phyloP scores from a whole-genome alignment of 2,888 invertebrate genomes.

The Sceliomorpha sp. region DNA sequence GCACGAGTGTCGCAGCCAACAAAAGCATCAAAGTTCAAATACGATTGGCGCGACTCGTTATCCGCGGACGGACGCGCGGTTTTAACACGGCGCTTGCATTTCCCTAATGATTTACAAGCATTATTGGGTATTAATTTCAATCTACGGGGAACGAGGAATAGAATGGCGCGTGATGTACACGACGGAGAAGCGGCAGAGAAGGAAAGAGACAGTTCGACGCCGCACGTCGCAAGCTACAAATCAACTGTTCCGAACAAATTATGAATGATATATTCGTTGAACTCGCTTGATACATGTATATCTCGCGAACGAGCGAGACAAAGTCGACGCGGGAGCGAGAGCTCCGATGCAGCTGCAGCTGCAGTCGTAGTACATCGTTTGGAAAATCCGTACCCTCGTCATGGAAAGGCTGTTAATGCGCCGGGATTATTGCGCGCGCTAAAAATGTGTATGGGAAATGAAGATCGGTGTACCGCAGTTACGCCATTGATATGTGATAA shows the following conservation, averaged over 20 bases:
- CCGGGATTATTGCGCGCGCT: no score
- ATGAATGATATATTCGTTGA: constrained; percentile 80
- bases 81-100: constrained; percentile 62
- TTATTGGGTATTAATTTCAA: constrained; percentile 80
- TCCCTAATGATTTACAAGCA: constrained; percentile 78
- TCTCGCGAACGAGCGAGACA: constrained; percentile 53
- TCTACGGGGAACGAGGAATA: constrained; percentile 71
- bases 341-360: constrained; percentile 12
- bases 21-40: constrained; percentile 57
- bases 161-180: constrained; percentile 66
- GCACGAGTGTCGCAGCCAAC: constrained; percentile 18
- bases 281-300: constrained; percentile 76
- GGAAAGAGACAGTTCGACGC: constrained; percentile 72
- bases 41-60: constrained; percentile 47
- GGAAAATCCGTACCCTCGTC: constrained; percentile 6
- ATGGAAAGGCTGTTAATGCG: no score
- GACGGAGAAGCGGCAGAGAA: constrained; percentile 62
- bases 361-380: constrained; percentile 6
- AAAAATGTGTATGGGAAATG: constrained; percentile 37
- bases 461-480: constrained; percentile 32
- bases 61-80: constrained; percentile 61
- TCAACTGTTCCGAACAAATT: constrained; percentile 79
- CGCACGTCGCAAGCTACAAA: constrained; percentile 78
- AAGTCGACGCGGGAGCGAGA: background rate
- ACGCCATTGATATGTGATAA: constrained; percentile 50